Percentiles rank a stretch among this genome's conserved stretches.
phyloP scores from a whole-genome alignment of 2,888 invertebrate genomes.

The Sphinx pinastri region DNA sequence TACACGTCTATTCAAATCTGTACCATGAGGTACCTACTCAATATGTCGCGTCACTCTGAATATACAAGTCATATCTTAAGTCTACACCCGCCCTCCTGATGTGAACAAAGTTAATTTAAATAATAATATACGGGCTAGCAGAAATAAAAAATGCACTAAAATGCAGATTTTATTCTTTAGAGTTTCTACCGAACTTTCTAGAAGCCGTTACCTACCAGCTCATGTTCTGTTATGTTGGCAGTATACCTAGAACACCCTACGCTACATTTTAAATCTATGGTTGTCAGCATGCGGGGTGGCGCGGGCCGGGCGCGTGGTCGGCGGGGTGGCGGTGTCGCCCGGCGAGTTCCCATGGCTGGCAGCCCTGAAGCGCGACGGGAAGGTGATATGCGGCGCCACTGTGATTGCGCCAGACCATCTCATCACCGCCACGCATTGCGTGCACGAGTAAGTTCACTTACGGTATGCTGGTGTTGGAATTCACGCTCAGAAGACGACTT shows the following conservation, averaged over 20 bases:
- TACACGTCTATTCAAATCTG: background rate
- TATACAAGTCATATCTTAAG: too few relatives aligned
- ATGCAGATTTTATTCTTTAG: background rate
- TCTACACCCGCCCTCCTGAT: too few relatives aligned
- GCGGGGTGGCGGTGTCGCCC: conserved; percentile 85
- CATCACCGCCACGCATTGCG: conserved; percentile 90
- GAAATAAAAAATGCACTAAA: too few relatives aligned
- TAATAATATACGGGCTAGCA: too few relatives aligned
- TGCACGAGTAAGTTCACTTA: conserved; percentile 85
- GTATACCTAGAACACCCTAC: background rate
- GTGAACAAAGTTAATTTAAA: too few relatives aligned
- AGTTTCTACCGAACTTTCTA: background rate
- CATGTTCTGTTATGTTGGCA: background rate
- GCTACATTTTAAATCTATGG: too few relatives aligned
- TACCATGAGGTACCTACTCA: too few relatives aligned
- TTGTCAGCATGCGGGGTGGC: conserved; percentile 80
- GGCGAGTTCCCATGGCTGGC: conserved; percentile 92
- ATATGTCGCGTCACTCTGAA: too few relatives aligned
- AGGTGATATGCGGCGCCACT: conserved; percentile 89
- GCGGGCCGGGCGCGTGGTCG: conserved; percentile 87
- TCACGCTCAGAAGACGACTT: too few relatives aligned
- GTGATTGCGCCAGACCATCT: conserved; percentile 88
- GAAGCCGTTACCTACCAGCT: background rate
- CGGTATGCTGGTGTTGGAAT: background rate
- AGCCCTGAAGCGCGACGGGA: conserved; percentile 86